Percentiles rank a stretch among this genome's conserved stretches.
Evolutionary conservation across 2,113 vertebrate species (phyloP).

Genomic region (Charadrius vociferus): DNA sequence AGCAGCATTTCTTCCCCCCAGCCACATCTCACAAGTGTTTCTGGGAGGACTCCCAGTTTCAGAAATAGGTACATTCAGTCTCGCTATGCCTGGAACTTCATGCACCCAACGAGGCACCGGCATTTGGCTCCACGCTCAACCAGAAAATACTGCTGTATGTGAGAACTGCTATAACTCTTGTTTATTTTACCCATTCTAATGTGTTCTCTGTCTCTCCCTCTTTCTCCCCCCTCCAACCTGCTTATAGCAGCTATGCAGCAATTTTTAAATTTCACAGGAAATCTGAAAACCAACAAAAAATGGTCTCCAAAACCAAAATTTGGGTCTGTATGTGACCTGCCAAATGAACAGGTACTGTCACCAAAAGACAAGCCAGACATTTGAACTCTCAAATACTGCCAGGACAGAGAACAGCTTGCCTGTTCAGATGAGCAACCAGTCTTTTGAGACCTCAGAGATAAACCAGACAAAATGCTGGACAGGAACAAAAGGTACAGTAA

Average conservation of each 20-base stretch:
- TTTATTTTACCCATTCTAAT: not conserved
- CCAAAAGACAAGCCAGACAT: not conserved
- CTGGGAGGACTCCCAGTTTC: not conserved
- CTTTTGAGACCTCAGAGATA: not conserved
- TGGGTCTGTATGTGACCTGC: not conserved
- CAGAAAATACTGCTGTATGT: not conserved
- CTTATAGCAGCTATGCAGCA: not conserved
- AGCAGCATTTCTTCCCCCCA: not conserved
- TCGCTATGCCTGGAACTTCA: not conserved
- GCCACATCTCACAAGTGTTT: not conserved
- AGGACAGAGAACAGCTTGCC: not conserved
- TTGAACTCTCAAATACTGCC: not conserved
- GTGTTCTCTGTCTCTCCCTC: not conserved
- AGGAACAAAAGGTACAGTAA: not conserved
- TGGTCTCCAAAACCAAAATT: not conserved
- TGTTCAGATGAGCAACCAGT: not conserved
- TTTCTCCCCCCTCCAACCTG: not conserved
- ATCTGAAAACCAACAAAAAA: not conserved
- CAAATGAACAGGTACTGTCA: not conserved
- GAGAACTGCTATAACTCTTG: not conserved
- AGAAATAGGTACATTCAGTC: not conserved
- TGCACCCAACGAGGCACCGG: not conserved
- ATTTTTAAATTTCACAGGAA: not conserved
- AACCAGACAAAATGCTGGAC: conserved; percentile 1
- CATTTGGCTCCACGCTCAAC: not conserved